Evolutionary conservation across 2,113 vertebrate genomes (phyloP).

Genomic region (Chlorodrepanis virens): DNA sequence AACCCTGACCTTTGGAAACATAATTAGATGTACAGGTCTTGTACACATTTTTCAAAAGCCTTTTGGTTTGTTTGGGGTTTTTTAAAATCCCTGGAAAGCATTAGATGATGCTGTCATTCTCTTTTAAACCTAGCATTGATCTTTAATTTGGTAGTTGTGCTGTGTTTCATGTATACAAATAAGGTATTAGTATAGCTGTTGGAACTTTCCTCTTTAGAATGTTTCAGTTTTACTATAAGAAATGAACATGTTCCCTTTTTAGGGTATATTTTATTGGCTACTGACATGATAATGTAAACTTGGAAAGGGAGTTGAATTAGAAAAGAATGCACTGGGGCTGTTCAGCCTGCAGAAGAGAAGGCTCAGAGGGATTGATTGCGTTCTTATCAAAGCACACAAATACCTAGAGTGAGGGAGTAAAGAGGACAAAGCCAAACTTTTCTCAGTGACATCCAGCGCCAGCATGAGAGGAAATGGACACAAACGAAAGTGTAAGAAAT

Average conservation of each 20-base stretch:
- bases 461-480: neutral
- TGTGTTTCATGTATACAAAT: neutral
- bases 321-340: neutral
- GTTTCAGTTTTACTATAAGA: neutral
- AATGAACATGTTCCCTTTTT: neutral
- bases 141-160: neutral
- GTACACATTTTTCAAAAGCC: neutral
- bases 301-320: neutral
- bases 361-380: neutral
- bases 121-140: neutral
- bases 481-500: neutral
- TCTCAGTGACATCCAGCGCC: neutral
- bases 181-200: neutral
- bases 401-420: neutral
- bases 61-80: neutral
- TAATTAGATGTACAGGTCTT: neutral
- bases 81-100: neutral
- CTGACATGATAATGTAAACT: neutral
- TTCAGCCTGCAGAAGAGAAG: neutral
- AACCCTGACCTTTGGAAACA: neutral
- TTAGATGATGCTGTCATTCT: neutral
- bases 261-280: neutral
- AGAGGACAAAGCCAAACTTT: neutral
- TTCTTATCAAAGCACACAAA: neutral
- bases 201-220: neutral